Base-by-base conservation (phyloP, 2,888 invertebrate genomes). In the Hyalella azteca region DNA sequence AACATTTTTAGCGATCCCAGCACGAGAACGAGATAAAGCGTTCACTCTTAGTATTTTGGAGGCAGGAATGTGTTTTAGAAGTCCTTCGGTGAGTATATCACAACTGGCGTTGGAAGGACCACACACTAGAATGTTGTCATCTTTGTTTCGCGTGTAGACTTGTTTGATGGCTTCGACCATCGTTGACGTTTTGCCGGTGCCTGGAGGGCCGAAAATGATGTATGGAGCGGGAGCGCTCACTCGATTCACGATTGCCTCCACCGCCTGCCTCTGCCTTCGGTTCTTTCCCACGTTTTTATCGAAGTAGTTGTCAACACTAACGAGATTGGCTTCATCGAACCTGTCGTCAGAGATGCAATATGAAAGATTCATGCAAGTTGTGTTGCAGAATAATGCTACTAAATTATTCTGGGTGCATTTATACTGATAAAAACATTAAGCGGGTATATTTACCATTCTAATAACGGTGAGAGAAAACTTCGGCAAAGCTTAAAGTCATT, bases 51-150 rank as follows among this genome's bases (percentile, higher is more conserved):
- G 45, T 11, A 75, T 41, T 93, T 1, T 92, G 92, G 81, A 91
- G 90, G 1, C 91, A 87, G 76, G 90, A 87, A 49, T 91, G 85
- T 93, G 92, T 78, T 92, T 90, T 81, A 95, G 90, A 19, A 97
- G 88, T 85, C 94, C 90, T 86, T 93, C 91, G 19, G 95, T 91
- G 78, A 98, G 90, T 79, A 97, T 90, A 90, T 97, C 95, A 0
- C 96, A 94, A 4, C 97, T 93, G 88, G 95, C 95, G 87, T 98
- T 98, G 0, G 97, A 96, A 0, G 97, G 97, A 1, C 96, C 92
- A 54, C 93, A 94, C 29, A 96, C 92, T 77, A 98, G 88, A 81
- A 97, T 90, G 85, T 95, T 91, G 80, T 78, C 82, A 80, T 75
- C 40, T 11, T 48, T 66, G 13, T 49, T 22, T 26, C 60, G n/a